These are phyloP conservation scores for Datnioides undecimradiatus DNA, from an alignment of 2,113 vertebrate species.

Conservation along the genomic window DNA sequence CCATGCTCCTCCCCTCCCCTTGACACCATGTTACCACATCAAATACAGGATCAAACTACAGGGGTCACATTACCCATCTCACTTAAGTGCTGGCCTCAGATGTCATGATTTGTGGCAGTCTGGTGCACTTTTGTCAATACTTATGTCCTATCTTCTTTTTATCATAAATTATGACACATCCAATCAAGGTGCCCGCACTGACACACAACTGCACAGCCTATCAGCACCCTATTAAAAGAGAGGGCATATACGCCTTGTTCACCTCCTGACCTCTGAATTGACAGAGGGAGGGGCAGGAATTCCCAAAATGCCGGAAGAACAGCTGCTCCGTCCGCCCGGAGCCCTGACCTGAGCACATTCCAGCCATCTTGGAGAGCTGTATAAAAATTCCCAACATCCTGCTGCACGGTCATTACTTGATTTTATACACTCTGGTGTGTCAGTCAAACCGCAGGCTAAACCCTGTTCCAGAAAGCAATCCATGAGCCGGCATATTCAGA, in stretches of 20 bases:
- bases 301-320: constrained; percentile 63
- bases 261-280: constrained; percentile 34
- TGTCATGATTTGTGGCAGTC: background rate
- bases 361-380: constrained; percentile 43
- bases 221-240: constrained; percentile 5
- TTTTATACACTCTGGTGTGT: constrained; percentile 31
- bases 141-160: background rate
- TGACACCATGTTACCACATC: constrained; percentile 47
- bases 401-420: constrained; percentile 26
- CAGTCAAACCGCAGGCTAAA: constrained; percentile 35
- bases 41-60: constrained; percentile 41
- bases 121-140: background rate
- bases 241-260: constrained; percentile 18
- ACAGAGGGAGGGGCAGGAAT: constrained; percentile 52
- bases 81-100: constrained; percentile 19
- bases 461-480: constrained; percentile 38
- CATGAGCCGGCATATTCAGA: constrained; percentile 55
- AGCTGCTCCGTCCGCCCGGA: constrained; percentile 69
- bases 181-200: background rate
- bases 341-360: constrained; percentile 55
- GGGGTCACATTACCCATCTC: constrained; percentile 20
- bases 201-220: constrained; percentile 2
- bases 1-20: background rate
- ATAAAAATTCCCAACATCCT: constrained; percentile 59
- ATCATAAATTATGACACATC: background rate